Percentiles rank a stretch among this genome's conserved stretches.
Conservation (phyloP, 2,797 vertebrate genomes). For the Denticeps clupeoides region DNA sequence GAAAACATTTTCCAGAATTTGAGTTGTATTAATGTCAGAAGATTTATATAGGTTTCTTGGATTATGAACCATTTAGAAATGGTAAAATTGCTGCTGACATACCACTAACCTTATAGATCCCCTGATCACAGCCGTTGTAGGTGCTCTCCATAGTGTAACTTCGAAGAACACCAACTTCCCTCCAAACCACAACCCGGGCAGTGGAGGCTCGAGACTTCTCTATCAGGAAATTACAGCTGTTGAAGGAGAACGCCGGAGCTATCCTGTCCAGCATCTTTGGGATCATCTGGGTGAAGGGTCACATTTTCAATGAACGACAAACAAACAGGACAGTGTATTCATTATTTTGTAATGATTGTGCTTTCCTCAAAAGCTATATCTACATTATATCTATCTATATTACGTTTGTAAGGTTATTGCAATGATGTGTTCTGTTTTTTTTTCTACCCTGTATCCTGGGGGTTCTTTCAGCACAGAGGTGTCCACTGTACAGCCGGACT, state of each 20-base stretch:
- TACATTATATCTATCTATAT: too few relatives aligned
- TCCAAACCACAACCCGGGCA: constrained; percentile 83
- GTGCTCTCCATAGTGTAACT: constrained; percentile 95
- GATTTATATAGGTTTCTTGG: too few relatives aligned
- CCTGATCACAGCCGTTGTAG: constrained; percentile 82
- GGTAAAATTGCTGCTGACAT: too few relatives aligned
- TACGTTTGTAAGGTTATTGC: too few relatives aligned
- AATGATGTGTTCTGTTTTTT: too few relatives aligned
- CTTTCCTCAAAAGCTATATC: too few relatives aligned
- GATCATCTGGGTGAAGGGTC: constrained; percentile 56
- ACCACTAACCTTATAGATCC: constrained; percentile 73
- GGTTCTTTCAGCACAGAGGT: constrained; percentile 64
- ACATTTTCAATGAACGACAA: not conserved
- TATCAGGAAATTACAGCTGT: constrained; percentile 83
- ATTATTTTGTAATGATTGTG: too few relatives aligned
- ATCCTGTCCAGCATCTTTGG: constrained; percentile 83
- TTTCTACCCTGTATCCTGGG: constrained; percentile 73
- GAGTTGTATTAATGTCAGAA: too few relatives aligned
- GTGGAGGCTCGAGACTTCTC: constrained; percentile 83
- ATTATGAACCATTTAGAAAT: too few relatives aligned
- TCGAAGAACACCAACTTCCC: constrained; percentile 77
- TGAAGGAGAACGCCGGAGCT: constrained; percentile 81
- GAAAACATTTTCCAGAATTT: too few relatives aligned
- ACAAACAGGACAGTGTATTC: not conserved
- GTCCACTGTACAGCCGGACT: constrained; percentile 64